A percentile compares a stretch with the other conserved stretches of the same genome.
Evolutionary conservation across 1,140 invertebrate genomes (phyloP).

Genomic region (Pollicipes pollicipes): DNA sequence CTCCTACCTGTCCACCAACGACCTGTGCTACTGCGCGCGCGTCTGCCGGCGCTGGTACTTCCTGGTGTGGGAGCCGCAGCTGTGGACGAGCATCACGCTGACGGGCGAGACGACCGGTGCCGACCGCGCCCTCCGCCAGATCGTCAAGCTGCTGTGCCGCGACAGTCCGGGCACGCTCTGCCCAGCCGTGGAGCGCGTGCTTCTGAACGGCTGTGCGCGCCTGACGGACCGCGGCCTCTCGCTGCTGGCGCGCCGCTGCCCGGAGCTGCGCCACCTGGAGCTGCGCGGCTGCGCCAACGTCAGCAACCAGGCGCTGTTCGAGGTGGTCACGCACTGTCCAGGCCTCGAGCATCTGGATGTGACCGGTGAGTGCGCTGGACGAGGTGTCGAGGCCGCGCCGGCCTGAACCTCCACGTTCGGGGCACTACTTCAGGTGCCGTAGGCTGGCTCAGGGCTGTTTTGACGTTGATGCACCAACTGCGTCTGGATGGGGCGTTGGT

Average conservation of each 20-base stretch:
- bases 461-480: too few species aligned
- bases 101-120: conserved; percentile 43
- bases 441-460: too few species aligned
- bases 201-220: conserved; percentile 48
- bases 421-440: too few species aligned
- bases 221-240: conserved; percentile 55
- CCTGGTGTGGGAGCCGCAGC: conserved; percentile 55
- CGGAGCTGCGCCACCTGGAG: conserved; percentile 49
- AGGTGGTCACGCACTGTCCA: conserved; percentile 42
- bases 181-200: conserved; percentile 29
- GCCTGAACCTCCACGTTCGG: too few species aligned
- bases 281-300: conserved; percentile 45
- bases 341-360: conserved; percentile 54
- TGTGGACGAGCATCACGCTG: conserved; percentile 52
- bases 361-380: conserved; percentile 35
- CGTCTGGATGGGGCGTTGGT: too few species aligned
- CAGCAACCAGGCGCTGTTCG: conserved; percentile 45
- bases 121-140: conserved; percentile 44
- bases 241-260: conserved; percentile 46
- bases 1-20: conserved; percentile 48
- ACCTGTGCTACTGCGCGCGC: conserved; percentile 55
- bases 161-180: conserved; percentile 16
- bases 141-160: conserved; percentile 23
- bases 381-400: not conserved
- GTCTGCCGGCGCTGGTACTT: conserved; percentile 62